A percentile compares a stretch with the other conserved stretches of the same genome.
phyloP scores from a whole-genome alignment of 2,888 invertebrate genomes.

The Melieria picta region DNA sequence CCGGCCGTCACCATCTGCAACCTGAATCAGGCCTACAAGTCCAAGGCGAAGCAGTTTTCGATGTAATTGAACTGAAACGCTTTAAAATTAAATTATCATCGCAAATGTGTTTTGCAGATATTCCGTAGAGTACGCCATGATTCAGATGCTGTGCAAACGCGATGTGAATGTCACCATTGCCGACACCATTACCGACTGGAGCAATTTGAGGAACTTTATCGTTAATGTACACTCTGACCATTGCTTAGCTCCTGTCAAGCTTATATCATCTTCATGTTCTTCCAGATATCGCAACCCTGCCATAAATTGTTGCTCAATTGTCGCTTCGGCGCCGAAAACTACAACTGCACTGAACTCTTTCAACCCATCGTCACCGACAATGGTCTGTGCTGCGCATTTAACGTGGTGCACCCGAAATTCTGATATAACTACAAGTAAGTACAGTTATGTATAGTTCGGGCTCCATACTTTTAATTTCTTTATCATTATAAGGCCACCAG shows the following conservation, averaged over 20 bases:
- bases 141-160: conserved; percentile 46
- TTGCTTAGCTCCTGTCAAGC: background rate
- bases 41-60: conserved; percentile 67
- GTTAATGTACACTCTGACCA: conserved; percentile 28
- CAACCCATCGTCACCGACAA: conserved; percentile 80
- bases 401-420: conserved; percentile 71
- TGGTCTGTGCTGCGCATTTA: conserved; percentile 84
- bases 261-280: background rate
- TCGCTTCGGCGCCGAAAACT: conserved; percentile 71
- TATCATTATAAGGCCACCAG: too few species aligned
- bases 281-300: conserved; percentile 78
- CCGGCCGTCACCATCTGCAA: conserved; percentile 85
- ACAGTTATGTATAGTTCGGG: background rate
- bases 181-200: conserved; percentile 40
- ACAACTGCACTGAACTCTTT: conserved; percentile 75
- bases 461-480: background rate
- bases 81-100: background rate
- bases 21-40: conserved; percentile 78
- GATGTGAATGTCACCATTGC: conserved; percentile 32
- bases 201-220: conserved; percentile 41
- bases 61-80: background rate
- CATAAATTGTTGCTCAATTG: conserved; percentile 75
- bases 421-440: conserved; percentile 37
- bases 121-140: conserved; percentile 41
- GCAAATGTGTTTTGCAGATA: conserved; percentile 25